Conservation (phyloP, 2,113 vertebrate genomes). For the Dascyllus trimaculatus region DNA sequence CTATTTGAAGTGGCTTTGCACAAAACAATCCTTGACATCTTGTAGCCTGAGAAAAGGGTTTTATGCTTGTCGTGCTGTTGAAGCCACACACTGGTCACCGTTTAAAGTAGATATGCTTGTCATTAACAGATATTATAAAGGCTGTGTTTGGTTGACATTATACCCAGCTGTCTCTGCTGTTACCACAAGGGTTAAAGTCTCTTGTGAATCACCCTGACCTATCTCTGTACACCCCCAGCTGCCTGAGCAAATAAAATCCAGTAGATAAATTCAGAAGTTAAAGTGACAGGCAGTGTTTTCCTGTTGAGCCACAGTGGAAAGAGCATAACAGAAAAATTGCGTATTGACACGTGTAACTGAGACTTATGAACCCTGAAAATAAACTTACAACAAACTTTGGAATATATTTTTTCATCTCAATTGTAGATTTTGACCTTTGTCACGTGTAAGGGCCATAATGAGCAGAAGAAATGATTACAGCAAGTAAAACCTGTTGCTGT, state of each 20-base stretch:
- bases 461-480: background rate
- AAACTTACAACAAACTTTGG: no score
- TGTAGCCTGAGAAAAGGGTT: background rate
- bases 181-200: constrained; percentile 18
- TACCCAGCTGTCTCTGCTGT: constrained; percentile 8
- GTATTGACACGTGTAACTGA: no score
- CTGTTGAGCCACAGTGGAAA: background rate
- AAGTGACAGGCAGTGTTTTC: background rate
- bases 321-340: background rate
- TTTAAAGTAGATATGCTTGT: constrained; percentile 1
- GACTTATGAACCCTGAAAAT: no score
- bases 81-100: background rate
- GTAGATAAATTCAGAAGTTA: no score
- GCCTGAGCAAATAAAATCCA: no score
- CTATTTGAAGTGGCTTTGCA: background rate
- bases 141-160: constrained; percentile 36
- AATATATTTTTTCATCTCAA: no score
- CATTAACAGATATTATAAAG: constrained; percentile 4
- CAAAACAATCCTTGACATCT: background rate
- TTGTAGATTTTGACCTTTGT: background rate
- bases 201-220: background rate
- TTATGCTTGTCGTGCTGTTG: background rate
- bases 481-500: no score
- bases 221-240: background rate
- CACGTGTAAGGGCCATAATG: background rate